Evolutionary conservation across 2,888 invertebrate genomes (phyloP), one percentile per base, ranked within the genome.

Genomic region (Toxonevra muliebris): DNA sequence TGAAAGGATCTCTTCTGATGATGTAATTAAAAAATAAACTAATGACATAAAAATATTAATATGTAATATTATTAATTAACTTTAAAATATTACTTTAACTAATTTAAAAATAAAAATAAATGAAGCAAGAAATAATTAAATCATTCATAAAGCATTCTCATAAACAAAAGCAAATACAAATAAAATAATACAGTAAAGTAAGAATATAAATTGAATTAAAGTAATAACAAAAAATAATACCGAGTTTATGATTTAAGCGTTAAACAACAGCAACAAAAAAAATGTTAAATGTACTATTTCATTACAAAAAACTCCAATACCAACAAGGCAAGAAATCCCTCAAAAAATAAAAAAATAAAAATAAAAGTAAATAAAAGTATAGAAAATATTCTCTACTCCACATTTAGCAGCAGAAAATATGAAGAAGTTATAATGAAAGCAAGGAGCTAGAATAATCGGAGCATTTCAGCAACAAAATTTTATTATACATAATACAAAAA

Each of bases 271-370:
- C 69, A 71, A 74, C 64, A 71, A 67, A 62, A 55, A 68, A 55
- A 45, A 65, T 69, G 65, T 59, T 66, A 69, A 71, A 71, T 63
- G 69, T 63, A 69, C 68, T 64, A 69, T 71, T 69, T 66, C 67
- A 72, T 69, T 69, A 66, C 64, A 61, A 65, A 66, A 66, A 30
- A 30, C 30, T 30, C n/a, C 45, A 54, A 65, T 30, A 53, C 58
- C 48, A 58, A 66, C 40, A 41, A 60, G 48, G 62, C 41, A 42
- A 69, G 45, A 73, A 68, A 64, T 62, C 61, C 61, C 54, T 54
- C 68, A 62, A 66, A 66, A 60, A 30, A 30, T 4, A 30, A 30
- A 30, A 30, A 30, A 7, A 30, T 30, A 4, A 71, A 64, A 55
- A 13, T 41, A 65, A 62, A 63, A 52, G 65, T 66, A 70, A 69